These are phyloP conservation scores for Pristis pectinata DNA, from an alignment of 2,797 vertebrate genomes.

Conservation along the genomic window DNA sequence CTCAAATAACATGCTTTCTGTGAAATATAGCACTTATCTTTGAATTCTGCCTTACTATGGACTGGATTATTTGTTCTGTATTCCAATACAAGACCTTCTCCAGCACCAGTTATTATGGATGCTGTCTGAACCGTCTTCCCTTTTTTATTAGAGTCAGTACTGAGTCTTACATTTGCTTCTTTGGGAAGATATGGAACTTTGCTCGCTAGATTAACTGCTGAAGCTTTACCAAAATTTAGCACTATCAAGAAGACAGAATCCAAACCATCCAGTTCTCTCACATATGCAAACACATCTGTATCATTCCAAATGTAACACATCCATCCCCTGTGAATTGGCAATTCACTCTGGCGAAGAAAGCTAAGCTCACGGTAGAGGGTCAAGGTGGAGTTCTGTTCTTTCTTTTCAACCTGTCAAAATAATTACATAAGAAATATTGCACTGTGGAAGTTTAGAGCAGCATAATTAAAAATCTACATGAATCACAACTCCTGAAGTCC, in stretches of 20 bases:
- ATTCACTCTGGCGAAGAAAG: slow-evolving; percentile 60
- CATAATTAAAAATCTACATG: neutral
- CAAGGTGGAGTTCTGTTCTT: slow-evolving; percentile 60
- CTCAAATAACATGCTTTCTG: slow-evolving; percentile 81
- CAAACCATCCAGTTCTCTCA: slow-evolving; percentile 81
- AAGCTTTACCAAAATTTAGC: slow-evolving; percentile 74
- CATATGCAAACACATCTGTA: slow-evolving; percentile 62
- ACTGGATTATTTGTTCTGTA: slow-evolving; percentile 61
- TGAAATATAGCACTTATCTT: slow-evolving; percentile 72
- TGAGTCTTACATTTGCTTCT: slow-evolving; percentile 60
- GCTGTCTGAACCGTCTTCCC: slow-evolving; percentile 55
- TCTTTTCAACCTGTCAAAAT: slow-evolving; percentile 64
- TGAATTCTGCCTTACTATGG: slow-evolving; percentile 53
- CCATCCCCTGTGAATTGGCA: slow-evolving; percentile 79
- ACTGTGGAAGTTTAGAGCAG: neutral
- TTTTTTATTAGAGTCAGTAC: slow-evolving; percentile 56
- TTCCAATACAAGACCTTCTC: slow-evolving; percentile 78
- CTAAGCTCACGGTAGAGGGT: slow-evolving; percentile 71
- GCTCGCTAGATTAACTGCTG: slow-evolving; percentile 59
- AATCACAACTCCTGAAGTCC: too few relatives aligned
- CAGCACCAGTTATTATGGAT: slow-evolving; percentile 57
- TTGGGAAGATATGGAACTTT: slow-evolving; percentile 60
- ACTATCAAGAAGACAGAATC: slow-evolving; percentile 70
- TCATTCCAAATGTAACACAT: slow-evolving; percentile 74
- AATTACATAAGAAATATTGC: neutral